Percentiles rank a stretch among this genome's conserved stretches.
Evolutionary conservation across 2,113 vertebrate genomes (phyloP).

Genomic region (Hiodon tergisus): DNA sequence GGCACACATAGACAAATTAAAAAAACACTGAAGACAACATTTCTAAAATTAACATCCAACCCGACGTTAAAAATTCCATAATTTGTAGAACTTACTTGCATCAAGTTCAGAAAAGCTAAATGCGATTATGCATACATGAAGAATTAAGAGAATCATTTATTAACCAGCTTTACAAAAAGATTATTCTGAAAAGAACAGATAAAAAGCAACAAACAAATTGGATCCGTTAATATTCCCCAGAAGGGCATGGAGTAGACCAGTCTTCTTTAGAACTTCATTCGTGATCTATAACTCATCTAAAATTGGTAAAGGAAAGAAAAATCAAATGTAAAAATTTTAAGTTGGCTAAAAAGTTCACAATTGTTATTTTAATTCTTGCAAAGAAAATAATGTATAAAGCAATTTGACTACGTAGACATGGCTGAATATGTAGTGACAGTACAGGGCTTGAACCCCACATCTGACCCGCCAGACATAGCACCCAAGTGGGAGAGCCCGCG

Average conservation of each 20-base stretch:
- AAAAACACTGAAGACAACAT: background rate
- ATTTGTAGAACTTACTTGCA: no score
- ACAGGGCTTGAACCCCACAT: background rate
- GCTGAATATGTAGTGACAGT: background rate
- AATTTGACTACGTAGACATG: background rate
- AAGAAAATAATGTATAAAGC: no score
- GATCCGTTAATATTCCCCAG: background rate
- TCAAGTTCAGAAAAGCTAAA: background rate
- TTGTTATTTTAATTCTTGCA: background rate
- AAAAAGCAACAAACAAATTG: background rate
- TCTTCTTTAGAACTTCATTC: conserved; percentile 14
- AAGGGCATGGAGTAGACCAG: background rate
- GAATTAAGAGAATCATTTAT: background rate
- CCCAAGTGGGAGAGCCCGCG: background rate
- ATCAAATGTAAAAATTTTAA: no score
- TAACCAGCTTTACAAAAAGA: background rate
- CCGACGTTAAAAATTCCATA: background rate
- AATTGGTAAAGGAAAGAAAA: conserved; percentile 4
- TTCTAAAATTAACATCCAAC: background rate
- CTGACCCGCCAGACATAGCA: background rate
- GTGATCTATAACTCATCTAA: background rate
- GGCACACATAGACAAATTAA: background rate
- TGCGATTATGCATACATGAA: no score
- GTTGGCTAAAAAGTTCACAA: background rate
- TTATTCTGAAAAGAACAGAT: background rate